Evolutionary conservation across 2,888 invertebrate species (phyloP).

Genomic region (Sarcophaga rosellei): DNA sequence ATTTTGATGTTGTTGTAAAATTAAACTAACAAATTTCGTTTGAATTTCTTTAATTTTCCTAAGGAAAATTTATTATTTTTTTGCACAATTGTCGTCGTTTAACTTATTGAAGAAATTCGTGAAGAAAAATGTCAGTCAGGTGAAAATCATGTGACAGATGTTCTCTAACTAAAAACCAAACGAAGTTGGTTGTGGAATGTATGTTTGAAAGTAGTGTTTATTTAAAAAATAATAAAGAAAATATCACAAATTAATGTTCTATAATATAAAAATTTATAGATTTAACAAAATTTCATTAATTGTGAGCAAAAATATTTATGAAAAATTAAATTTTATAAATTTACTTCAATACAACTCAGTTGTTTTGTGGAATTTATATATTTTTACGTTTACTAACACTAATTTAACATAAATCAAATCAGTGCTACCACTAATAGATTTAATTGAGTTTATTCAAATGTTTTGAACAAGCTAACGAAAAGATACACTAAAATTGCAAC

Average conservation of each 20-base stretch:
- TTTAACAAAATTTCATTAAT: neutral
- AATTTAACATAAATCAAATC: neutral
- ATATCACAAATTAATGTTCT: too few species aligned
- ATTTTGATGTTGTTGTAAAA: constrained; percentile 81
- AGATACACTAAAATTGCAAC: too few species aligned
- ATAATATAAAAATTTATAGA: neutral
- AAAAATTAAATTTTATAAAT: neutral
- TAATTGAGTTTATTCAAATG: too few species aligned
- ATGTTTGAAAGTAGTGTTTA: neutral
- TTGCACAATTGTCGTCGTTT: constrained; percentile 58
- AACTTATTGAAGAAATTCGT: constrained; percentile 70
- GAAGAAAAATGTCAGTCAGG: constrained; percentile 78
- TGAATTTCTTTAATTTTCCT: constrained; percentile 65
- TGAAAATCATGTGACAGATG: constrained; percentile 81
- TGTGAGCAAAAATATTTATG: too few species aligned
- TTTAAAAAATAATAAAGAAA: neutral
- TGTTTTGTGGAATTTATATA: constrained; percentile 2
- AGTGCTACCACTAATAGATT: neutral
- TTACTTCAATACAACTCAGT: constrained; percentile 24
- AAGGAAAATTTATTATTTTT: constrained; percentile 68
- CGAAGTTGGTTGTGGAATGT: constrained; percentile 60
- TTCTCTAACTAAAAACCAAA: constrained; percentile 36
- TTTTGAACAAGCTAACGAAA: too few species aligned
- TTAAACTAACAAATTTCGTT: constrained; percentile 55
- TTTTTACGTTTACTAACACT: constrained; percentile 7